A percentile compares a stretch with the other conserved stretches of the same genome.
Evolutionary conservation across 2,888 invertebrate genomes (phyloP).

Genomic region (Allygus modestus): DNA sequence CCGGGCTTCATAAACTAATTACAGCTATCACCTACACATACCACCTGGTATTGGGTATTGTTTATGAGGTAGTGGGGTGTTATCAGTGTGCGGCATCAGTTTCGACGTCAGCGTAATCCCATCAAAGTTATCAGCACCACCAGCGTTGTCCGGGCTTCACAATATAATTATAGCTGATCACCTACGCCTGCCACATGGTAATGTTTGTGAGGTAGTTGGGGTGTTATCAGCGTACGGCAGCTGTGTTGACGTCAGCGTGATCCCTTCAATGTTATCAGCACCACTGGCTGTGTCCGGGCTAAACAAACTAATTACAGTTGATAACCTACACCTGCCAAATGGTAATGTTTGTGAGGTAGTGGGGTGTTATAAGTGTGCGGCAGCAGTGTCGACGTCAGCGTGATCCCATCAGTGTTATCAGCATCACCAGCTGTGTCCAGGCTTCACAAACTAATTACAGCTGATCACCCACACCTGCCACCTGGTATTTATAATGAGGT

Average conservation of each 20-base stretch:
- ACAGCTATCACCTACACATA: neutral
- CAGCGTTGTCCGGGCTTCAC: too few relatives aligned
- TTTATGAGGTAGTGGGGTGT: neutral
- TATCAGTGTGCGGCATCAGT: too few relatives aligned
- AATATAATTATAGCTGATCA: too few relatives aligned
- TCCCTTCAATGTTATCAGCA: neutral
- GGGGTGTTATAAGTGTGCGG: neutral
- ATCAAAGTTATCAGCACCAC: too few relatives aligned
- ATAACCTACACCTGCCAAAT: neutral
- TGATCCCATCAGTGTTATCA: constrained; percentile 8
- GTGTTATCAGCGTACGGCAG: too few relatives aligned
- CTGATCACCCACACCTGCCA: neutral
- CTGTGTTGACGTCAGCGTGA: constrained; percentile 7
- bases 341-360: too few relatives aligned
- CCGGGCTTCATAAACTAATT: too few relatives aligned
- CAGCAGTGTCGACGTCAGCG: neutral
- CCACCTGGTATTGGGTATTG: neutral
- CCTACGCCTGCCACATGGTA: too few relatives aligned
- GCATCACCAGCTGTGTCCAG: neutral
- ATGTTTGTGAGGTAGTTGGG: too few relatives aligned
- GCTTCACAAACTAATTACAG: neutral
- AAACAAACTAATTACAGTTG: neutral
- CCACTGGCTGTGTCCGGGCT: neutral
- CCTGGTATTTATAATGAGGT: neutral
- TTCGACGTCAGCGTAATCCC: too few relatives aligned